A percentile compares a stretch with the other conserved stretches of the same genome.
These are phyloP conservation scores for Chloroclystis v-ata DNA, from an alignment of 2,888 invertebrate species.

Conservation along the genomic window DNA sequence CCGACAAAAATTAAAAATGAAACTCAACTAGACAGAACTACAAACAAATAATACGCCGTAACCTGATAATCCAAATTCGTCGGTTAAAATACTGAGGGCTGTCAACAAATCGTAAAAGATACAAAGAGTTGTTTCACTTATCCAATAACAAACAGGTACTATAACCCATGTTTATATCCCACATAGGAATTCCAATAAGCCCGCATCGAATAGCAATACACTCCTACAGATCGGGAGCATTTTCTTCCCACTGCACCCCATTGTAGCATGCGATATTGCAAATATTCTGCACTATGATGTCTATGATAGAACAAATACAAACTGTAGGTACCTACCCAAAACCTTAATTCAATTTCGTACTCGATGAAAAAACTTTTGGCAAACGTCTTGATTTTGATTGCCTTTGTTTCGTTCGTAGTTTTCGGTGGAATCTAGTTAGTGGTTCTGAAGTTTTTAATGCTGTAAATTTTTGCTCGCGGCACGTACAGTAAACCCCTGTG, in stretches of 20 bases:
- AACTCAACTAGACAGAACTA: no score
- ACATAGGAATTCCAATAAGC: slow-evolving; percentile 66
- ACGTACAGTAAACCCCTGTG: neutral
- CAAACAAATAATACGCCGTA: no score
- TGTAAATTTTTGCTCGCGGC: neutral
- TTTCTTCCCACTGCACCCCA: slow-evolving; percentile 57
- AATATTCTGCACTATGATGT: slow-evolving; percentile 57
- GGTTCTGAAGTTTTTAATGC: neutral
- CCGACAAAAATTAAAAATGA: no score
- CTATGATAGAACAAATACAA: slow-evolving; percentile 8
- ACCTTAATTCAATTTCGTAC: slow-evolving; percentile 9
- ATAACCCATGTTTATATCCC: slow-evolving; percentile 39
- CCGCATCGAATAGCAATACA: slow-evolving; percentile 59
- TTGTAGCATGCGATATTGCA: slow-evolving; percentile 58
- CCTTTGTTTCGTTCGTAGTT: slow-evolving; percentile 4
- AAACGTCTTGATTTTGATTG: slow-evolving; percentile 4
- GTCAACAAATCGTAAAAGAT: slow-evolving; percentile 3
- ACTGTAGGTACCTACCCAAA: slow-evolving; percentile 5
- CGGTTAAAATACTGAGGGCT: no score
- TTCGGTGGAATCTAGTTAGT: slow-evolving; percentile 1
- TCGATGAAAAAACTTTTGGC: slow-evolving; percentile 2
- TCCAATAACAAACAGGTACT: slow-evolving; percentile 25
- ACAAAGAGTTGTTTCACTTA: slow-evolving; percentile 23
- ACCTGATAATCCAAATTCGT: no score
- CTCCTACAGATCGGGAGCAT: slow-evolving; percentile 54